Evolutionary conservation across 2,113 vertebrate genomes (phyloP), one percentile per base, ranked within the genome.

Genomic region (Pardalotus punctatus): DNA sequence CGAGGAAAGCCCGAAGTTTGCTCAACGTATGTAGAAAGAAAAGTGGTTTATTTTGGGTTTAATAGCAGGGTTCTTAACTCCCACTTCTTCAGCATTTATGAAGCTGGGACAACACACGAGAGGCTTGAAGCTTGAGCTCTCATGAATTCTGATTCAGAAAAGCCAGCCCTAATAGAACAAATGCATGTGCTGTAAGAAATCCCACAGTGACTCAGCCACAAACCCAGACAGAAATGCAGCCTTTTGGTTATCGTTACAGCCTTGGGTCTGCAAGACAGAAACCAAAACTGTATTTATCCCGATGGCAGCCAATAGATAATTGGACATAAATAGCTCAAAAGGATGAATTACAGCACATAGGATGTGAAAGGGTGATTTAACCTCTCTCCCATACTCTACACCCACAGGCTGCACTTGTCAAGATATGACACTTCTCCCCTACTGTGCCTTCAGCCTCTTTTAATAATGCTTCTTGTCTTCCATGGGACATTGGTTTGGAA

Each of bases 401-500:
- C 92, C 91, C 93, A 95, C 89, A 51, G 79, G 69, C 74, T 93
- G 86, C 92, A 91, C 93, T 94, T 94, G 92, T 96, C 92, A 95
- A 96, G 94, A 95, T 76, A 86, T 10, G 86, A 92, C 81, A 67
- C 80, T 93, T 90, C 84, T 87, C 76, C 76, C 84, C 81, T 70
- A 33, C 93, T 93, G 84, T 16, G 90, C 81, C 84, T 95, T 94
- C 93, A 88, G 85, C 92, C 94, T 93, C 92, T 83, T 95, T 84
- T 94, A 95, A 96, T 95, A 95, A 92, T 70, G 88, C 86, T 87
- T 81, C 94, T 95, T 94, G 43, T 96, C 91, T 95, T 96, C 95
- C 93, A 93, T 78, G 92, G 96, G 96, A 97, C 89, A 61, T 10
- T 56, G 94, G 94, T 81, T 96, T 97, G 96, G 96, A 96, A 93